Evolutionary conservation across 2,888 invertebrate species (phyloP).

Genomic region (Hydrotaea diabolus): DNA sequence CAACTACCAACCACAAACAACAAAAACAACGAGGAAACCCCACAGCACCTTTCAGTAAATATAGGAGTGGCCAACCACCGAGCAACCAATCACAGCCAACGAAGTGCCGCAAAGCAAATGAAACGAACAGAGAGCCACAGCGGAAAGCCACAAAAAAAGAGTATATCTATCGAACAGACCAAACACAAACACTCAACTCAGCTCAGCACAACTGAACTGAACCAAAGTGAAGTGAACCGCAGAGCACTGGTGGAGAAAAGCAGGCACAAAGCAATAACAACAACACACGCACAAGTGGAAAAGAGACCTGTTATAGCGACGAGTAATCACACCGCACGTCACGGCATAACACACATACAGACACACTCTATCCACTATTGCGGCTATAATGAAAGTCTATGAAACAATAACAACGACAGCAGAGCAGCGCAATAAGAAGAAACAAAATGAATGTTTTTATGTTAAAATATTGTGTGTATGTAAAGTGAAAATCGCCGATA

Average conservation of each 20-base stretch:
- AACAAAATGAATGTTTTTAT: slow-evolving; percentile 57
- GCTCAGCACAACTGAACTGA: too few species aligned
- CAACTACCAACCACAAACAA: slow-evolving; percentile 37
- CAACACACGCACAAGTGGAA: slow-evolving; percentile 16
- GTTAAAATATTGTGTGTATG: slow-evolving; percentile 77
- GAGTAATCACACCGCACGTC: slow-evolving; percentile 22
- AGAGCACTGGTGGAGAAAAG: slow-evolving; percentile 16
- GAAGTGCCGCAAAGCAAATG: slow-evolving; percentile 43
- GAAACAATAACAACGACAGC: neutral
- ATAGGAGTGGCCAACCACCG: slow-evolving; percentile 67
- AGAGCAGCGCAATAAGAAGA: neutral
- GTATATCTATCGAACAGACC: slow-evolving; percentile 23
- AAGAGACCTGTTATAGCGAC: slow-evolving; percentile 38
- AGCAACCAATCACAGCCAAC: slow-evolving; percentile 68
- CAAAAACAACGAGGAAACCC: slow-evolving; percentile 34
- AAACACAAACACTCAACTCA: neutral
- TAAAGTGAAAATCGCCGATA: slow-evolving; percentile 58
- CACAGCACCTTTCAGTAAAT: slow-evolving; percentile 55
- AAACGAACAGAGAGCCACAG: slow-evolving; percentile 40
- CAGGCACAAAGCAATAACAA: neutral
- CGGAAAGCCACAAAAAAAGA: neutral
- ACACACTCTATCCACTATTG: neutral
- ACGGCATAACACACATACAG: neutral
- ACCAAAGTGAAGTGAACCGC: neutral
- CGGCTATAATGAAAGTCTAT: slow-evolving; percentile 8